Evolutionary conservation across 1,140 invertebrate genomes (phyloP).

Genomic region (Octopus sinensis): DNA sequence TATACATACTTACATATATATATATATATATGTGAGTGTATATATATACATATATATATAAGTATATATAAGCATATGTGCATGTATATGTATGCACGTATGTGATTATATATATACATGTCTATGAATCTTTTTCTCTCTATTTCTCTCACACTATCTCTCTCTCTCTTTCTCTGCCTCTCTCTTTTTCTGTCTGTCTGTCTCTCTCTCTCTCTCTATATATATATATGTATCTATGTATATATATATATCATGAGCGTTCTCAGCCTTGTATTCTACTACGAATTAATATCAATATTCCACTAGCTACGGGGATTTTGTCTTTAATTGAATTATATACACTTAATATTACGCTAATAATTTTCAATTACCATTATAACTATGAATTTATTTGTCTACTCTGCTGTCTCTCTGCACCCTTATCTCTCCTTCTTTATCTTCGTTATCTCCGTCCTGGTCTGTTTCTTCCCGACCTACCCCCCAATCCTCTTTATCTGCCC

Average conservation of each 20-base stretch:
- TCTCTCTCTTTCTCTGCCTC: slow-evolving; percentile 21
- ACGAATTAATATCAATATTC: slow-evolving; percentile 17
- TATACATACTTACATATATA: background rate
- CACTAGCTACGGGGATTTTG: background rate
- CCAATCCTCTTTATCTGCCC: no score
- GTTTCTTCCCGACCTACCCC: no score
- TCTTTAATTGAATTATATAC: background rate
- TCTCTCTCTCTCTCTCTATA: slow-evolving; percentile 19
- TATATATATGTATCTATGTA: slow-evolving; percentile 20
- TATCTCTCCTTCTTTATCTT: background rate
- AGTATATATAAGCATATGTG: background rate
- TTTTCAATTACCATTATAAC: slow-evolving; percentile 23
- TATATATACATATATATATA: background rate
- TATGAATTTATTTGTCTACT: background rate
- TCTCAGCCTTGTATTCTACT: background rate
- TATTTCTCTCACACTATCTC: slow-evolving; percentile 16
- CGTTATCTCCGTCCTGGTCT: no score
- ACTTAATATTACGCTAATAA: slow-evolving; percentile 13
- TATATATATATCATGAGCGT: slow-evolving; percentile 10
- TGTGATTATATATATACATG: background rate
- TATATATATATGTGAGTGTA: background rate
- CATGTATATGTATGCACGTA: background rate
- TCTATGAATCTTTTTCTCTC: slow-evolving; percentile 15
- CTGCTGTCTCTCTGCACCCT: background rate
- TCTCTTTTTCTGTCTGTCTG: slow-evolving; percentile 16